Evolutionary conservation across 2,113 vertebrate species (phyloP).

Genomic region (Physeter macrocephalus): DNA sequence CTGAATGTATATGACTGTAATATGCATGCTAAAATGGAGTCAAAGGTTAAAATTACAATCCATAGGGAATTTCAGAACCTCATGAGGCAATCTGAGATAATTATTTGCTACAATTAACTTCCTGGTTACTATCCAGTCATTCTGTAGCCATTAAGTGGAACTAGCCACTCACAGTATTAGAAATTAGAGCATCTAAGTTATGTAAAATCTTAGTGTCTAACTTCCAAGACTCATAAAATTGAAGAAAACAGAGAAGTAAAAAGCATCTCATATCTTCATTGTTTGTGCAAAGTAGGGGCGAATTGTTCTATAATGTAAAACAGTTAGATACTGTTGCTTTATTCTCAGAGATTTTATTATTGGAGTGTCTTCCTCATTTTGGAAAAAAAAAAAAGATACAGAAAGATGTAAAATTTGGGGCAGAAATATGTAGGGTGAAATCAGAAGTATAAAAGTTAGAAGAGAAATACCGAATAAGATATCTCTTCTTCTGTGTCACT

Average conservation of each 20-base stretch:
- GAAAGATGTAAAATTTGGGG: neutral
- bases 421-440: neutral
- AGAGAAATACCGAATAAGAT: neutral
- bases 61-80: neutral
- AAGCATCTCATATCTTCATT: neutral
- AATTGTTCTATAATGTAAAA: neutral
- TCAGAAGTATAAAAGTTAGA: neutral
- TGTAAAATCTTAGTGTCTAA: neutral
- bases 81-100: neutral
- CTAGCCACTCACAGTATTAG: neutral
- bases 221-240: neutral
- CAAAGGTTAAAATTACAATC: neutral
- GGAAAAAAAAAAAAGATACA: neutral
- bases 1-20: neutral
- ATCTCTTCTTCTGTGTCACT: neutral
- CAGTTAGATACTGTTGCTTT: neutral
- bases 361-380: neutral
- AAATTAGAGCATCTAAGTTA: neutral
- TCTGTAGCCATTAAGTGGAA: neutral
- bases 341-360: conserved; percentile 6
- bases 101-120: conserved; percentile 3
- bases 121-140: neutral
- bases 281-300: neutral
- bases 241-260: neutral
- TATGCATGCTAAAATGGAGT: neutral